Conservation (phyloP, 64 coral and sea anemone genomes). For the Platygyra sinensis region DNA sequence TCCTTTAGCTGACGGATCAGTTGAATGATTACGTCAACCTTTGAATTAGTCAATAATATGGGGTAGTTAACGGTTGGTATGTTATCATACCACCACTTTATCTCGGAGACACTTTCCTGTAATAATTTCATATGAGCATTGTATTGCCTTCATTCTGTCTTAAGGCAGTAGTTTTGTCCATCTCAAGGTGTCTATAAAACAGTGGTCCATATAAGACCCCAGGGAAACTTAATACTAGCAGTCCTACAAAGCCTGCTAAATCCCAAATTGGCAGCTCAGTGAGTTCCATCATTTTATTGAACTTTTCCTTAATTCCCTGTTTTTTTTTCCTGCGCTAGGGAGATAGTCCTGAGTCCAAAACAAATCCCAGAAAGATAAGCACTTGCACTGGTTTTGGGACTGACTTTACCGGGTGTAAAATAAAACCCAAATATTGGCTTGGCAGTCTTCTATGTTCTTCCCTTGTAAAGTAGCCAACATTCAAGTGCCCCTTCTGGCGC, state of each 20-base stretch:
- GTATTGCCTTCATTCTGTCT: conserved; percentile 43
- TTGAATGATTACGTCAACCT: too few species aligned
- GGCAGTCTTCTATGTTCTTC: conserved; percentile 34
- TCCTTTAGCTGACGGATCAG: too few species aligned
- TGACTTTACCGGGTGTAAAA: too few species aligned
- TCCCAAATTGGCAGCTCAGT: not conserved
- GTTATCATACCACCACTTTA: too few species aligned
- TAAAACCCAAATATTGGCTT: conserved; percentile 21
- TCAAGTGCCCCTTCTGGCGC: too few species aligned
- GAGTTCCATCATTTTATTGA: not conserved
- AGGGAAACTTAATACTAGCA: conserved; percentile 29
- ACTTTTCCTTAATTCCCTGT: not conserved
- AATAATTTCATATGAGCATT: conserved; percentile 14
- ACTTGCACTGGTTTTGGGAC: conserved; percentile 1
- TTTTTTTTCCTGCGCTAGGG: conserved; percentile 19
- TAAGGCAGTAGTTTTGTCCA: too few species aligned
- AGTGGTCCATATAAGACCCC: too few species aligned
- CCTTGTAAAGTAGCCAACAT: not conserved
- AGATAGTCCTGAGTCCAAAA: conserved; percentile 42
- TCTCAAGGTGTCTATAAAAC: too few species aligned
- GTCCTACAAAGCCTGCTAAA: not conserved
- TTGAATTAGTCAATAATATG: too few species aligned
- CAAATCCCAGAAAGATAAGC: conserved; percentile 44
- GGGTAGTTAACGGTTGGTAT: too few species aligned
- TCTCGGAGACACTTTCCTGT: too few species aligned